These are phyloP conservation scores for Xanthorhoe spadicearia DNA, from an alignment of 2,888 invertebrate genomes.

Conservation along the genomic window DNA sequence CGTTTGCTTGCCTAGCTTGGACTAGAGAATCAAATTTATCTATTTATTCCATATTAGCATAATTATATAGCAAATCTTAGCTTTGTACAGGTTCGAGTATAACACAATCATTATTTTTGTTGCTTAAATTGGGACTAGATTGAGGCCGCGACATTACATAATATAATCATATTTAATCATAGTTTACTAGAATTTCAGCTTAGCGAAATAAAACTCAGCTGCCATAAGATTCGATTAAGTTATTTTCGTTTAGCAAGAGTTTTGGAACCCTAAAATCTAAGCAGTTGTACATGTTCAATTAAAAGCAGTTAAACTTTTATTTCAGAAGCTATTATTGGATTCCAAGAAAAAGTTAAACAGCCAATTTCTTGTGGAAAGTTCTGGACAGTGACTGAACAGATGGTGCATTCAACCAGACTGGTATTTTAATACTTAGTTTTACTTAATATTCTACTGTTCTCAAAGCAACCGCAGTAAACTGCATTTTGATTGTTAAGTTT, in stretches of 20 bases:
- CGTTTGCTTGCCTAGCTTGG: no score
- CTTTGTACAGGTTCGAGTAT: no score
- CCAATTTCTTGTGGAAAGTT: slow-evolving; percentile 12
- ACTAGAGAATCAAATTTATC: no score
- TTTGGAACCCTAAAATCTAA: neutral
- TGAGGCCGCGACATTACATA: no score
- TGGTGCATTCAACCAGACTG: slow-evolving; percentile 23
- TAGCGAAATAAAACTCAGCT: neutral
- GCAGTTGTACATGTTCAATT: neutral
- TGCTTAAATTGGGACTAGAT: no score
- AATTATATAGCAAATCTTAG: no score
- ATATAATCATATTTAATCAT: no score
- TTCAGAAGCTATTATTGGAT: slow-evolving; percentile 9
- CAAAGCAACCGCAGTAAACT: slow-evolving; percentile 32
- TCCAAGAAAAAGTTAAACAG: slow-evolving; percentile 3
- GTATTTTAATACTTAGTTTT: slow-evolving; percentile 27
- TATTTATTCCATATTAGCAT: no score
- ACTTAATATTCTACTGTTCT: slow-evolving; percentile 20
- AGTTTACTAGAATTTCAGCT: neutral
- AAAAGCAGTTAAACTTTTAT: slow-evolving; percentile 11
- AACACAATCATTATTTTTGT: no score
- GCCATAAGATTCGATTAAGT: neutral
- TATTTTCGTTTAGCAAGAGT: neutral
- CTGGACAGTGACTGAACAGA: slow-evolving; percentile 14
- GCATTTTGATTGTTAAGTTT: slow-evolving; percentile 26